A percentile compares a stretch with the other conserved stretches of the same genome.
Conservation (phyloP, 2,113 vertebrate species). For the Anarrhichthys ocellatus region DNA sequence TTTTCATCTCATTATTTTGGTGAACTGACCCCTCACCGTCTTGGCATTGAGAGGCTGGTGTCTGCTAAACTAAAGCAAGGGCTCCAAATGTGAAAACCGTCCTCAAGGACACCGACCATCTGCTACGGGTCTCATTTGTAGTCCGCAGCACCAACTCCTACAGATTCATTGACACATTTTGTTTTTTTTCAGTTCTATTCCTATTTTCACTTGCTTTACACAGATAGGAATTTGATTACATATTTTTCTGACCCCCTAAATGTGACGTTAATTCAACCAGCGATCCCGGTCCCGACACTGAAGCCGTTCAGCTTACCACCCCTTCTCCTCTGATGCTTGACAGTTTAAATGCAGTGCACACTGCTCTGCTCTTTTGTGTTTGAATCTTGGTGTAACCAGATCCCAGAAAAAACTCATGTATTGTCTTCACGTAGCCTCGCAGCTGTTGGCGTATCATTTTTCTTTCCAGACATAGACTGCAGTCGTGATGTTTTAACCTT, state of each 20-base stretch:
- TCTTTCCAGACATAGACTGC: slow-evolving; percentile 42
- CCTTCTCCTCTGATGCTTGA: background rate
- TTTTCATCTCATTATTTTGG: background rate
- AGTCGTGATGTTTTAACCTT: slow-evolving; percentile 69
- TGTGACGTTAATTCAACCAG: slow-evolving; percentile 7
- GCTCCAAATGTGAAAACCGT: slow-evolving; percentile 51
- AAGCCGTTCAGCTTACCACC: background rate
- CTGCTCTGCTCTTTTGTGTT: background rate
- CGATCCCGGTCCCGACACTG: slow-evolving; percentile 20
- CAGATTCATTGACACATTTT: background rate
- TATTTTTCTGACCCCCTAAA: background rate
- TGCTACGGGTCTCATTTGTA: slow-evolving; percentile 47
- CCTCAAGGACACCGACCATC: slow-evolving; percentile 47
- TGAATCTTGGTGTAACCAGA: background rate
- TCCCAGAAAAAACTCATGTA: slow-evolving; percentile 40
- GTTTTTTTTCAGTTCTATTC: background rate
- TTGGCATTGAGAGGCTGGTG: slow-evolving; percentile 38
- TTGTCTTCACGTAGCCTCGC: slow-evolving; percentile 47
- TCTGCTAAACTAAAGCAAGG: slow-evolving; percentile 54
- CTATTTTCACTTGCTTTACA: slow-evolving; percentile 15
- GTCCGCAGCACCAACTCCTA: slow-evolving; percentile 8
- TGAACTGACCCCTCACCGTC: slow-evolving; percentile 24
- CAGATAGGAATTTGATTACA: background rate
- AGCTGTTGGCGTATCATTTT: slow-evolving; percentile 46
- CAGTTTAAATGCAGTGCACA: slow-evolving; percentile 22